Base-by-base conservation (phyloP, 2,888 invertebrate species). In the Campoplex nolae region DNA sequence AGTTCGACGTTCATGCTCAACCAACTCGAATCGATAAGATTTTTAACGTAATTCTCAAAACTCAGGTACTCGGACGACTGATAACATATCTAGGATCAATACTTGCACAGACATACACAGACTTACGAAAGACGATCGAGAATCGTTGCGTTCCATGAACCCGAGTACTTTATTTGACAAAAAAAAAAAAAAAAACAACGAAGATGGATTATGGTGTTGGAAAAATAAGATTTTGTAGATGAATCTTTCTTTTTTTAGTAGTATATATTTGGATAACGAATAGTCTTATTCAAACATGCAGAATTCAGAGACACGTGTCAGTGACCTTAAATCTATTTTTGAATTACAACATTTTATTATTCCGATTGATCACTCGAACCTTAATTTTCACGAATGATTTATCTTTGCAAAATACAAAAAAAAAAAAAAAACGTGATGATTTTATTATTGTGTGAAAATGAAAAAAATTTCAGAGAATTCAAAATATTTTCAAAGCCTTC, bases 11-110 rank as follows among this genome's bases (percentile, higher is more conserved):
- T 83, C 74, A 65, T 42, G 23, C 71, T 83, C 78, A 73, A 76
- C 56, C 74, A 75, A 73, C 73, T 48, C 80, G 84, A 83, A 89
- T 86, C 88, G 91, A 91, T 91, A 91, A 91, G 90, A 83, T 76
- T 68, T 84, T 85, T 76, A 84, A 48, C 89, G 88, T 80, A 89
- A 32, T 89, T 90, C 88, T 89, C 80, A 86, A 90, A 89, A 83
- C 77, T 73, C 81, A 76, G 85, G 88, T 89, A 89, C 90, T 42
- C 77, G 35, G 85, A 83, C 87, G 77, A 86, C 67, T 81, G 92
- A 92, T 92, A 92, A 91, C 88, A 89, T 92, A 92, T 89, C 90
- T 89, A 82, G 80, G 82, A 89, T 92, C 90, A 89, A 90, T 92
- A 91, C 85, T 89, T 90, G 83, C 88, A 88, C 88, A 89, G 88